Conservation (phyloP, 2,113 vertebrate genomes). For the Mola mola region DNA sequence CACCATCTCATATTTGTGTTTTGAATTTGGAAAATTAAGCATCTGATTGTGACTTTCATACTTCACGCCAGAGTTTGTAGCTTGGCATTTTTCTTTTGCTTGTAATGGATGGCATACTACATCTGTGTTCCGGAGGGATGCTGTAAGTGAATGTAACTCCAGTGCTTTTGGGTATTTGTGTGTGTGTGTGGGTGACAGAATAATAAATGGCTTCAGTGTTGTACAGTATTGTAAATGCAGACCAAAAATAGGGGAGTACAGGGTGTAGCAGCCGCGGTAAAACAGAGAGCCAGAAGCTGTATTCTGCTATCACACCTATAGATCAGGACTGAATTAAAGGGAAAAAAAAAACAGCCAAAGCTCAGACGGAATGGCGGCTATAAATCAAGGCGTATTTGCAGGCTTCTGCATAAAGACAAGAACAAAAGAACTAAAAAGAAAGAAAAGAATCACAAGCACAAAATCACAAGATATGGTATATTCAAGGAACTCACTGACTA, state of each 20-base stretch:
- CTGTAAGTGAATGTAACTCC: conserved; percentile 24
- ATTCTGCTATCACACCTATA: conserved; percentile 21
- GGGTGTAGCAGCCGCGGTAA: conserved; percentile 22
- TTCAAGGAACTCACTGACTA: no score
- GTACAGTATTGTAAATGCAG: conserved; percentile 22
- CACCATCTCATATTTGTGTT: not conserved
- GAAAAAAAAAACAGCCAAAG: not conserved
- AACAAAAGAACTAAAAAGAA: conserved; percentile 1
- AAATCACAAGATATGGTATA: not conserved
- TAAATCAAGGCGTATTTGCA: conserved; percentile 43
- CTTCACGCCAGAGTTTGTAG: not conserved
- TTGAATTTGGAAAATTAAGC: not conserved
- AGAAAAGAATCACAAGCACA: not conserved
- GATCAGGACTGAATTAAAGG: conserved; percentile 14
- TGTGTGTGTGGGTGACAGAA: conserved; percentile 43
- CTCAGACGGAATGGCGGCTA: conserved; percentile 27
- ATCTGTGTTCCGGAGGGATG: conserved; percentile 16
- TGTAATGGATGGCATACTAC: conserved; percentile 9
- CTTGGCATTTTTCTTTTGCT: not conserved
- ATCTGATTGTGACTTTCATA: not conserved
- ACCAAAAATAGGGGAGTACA: conserved; percentile 19
- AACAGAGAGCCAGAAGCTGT: conserved; percentile 12
- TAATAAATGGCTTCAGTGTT: conserved; percentile 53
- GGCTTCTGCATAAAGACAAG: no score
- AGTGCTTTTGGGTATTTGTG: conserved; percentile 13